Evolutionary conservation across 2,888 invertebrate species (phyloP), one percentile per base, ranked within the genome.

Genomic region (Heliconius hortense): DNA sequence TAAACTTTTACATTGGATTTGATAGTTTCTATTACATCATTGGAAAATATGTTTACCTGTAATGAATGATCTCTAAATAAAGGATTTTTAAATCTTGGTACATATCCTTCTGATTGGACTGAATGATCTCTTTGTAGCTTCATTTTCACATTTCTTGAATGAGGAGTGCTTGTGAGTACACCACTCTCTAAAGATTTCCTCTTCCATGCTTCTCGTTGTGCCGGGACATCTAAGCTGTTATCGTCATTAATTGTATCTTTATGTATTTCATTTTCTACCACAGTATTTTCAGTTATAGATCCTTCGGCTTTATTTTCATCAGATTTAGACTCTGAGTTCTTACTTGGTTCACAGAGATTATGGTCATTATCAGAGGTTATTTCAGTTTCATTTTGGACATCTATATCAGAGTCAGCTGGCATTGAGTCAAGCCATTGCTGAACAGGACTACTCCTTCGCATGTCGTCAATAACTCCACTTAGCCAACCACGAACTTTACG

Each of bases 391-490:
- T 76, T 79, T 76, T 78, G 77, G 5, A 59, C 71, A 39, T 84
- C 83, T 10, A 81, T 74, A 26, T 82, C 80, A 59, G 85, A 74
- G 1, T 91, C 91, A 77, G 87, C 88, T 48, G 96, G 96, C 80
- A 96, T 88, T 11, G 96, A 96, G 84, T 97, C 96, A 79, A 97
- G 94, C 97, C 97, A 97, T 91, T 96, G 96, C 81, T 97, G 96
- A 72, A 97, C 96, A 70, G 96, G 95, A 80, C 96, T 95, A 85
- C 95, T 96, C 76, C 95, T 95, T 82, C 95, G 89, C 95, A 95
- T 95, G 82, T 95, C 95, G 87, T 92, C 91, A 79, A 94, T 89
- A 5, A 94, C 92, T 64, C 93, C 93, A 81, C 90, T 90, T 28
- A 94, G 85, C 94, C 94, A 94, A 81, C 92, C 90, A 80, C 93